These are phyloP conservation scores for Rotaria socialis DNA, from an alignment of 2,888 invertebrate species.

Conservation along the genomic window DNA sequence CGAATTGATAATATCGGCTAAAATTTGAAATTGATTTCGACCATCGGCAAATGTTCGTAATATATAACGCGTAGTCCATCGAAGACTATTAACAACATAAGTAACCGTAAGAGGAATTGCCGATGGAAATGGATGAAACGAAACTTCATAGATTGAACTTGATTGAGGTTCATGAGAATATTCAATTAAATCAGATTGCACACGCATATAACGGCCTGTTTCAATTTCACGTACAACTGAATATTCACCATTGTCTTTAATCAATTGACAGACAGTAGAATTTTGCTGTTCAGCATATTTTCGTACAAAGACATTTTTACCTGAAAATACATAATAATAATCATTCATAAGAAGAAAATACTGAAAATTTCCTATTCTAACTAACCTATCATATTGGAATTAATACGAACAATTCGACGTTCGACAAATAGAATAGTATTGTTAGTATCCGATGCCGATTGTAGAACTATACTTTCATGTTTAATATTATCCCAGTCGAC, in stretches of 20 bases:
- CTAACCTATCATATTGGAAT: neutral
- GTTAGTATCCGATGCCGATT: neutral
- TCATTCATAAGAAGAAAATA: neutral
- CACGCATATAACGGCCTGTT: neutral
- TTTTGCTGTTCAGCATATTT: neutral
- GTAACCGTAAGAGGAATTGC: neutral
- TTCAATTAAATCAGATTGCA: neutral
- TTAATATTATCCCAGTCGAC: neutral
- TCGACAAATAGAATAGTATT: neutral
- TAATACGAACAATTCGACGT: neutral
- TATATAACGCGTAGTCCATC: slow-evolving; percentile 20
- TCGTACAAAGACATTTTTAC: neutral
- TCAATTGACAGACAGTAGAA: neutral
- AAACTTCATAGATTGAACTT: neutral
- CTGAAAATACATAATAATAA: neutral
- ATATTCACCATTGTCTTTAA: neutral
- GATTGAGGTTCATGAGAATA: neutral
- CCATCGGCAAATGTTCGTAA: neutral
- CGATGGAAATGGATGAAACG: neutral
- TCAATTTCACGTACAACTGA: neutral
- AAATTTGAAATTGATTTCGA: neutral
- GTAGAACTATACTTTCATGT: slow-evolving; percentile 3
- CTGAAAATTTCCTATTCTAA: neutral
- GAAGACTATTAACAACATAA: neutral
- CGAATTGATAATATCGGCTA: slow-evolving; percentile 19